Conservation (phyloP, 2,888 invertebrate genomes). For the Xestia rhomboidea region DNA sequence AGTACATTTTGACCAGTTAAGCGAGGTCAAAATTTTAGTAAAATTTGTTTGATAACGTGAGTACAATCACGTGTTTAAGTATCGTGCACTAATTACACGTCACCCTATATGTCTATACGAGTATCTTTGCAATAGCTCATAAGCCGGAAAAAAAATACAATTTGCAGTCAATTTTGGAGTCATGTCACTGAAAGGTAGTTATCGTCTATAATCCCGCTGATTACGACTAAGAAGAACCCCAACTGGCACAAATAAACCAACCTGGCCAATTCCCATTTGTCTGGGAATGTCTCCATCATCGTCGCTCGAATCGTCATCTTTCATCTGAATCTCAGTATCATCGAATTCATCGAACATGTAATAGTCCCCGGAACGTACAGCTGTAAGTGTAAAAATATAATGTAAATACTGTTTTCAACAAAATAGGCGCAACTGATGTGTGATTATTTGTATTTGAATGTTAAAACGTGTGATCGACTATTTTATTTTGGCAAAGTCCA, state of each 20-base stretch:
- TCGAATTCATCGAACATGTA: conserved; percentile 99
- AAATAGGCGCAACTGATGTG: conserved; percentile 59
- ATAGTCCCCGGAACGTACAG: conserved; percentile 99
- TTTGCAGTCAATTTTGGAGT: not conserved
- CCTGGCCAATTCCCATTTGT: conserved; percentile 90
- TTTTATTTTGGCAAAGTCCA: conserved; percentile 42
- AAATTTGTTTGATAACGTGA: too few relatives aligned
- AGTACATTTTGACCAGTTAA: too few relatives aligned
- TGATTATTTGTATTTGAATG: not conserved
- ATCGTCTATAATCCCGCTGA: conserved; percentile 32
- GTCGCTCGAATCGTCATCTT: conserved; percentile 91
- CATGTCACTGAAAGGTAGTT: not conserved
- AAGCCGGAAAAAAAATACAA: not conserved
- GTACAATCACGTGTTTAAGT: too few relatives aligned
- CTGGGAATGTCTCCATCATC: conserved; percentile 87
- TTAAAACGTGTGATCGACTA: not conserved
- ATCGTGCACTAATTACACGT: too few relatives aligned
- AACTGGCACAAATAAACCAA: conserved; percentile 68
- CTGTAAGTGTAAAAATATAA: conserved; percentile 89
- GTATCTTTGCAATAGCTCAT: not conserved
- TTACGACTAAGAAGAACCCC: conserved; percentile 8
- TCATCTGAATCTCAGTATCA: conserved; percentile 94
- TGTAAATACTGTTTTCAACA: conserved; percentile 12
- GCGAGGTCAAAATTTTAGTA: too few relatives aligned
- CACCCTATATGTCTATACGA: not conserved